Base-by-base conservation (phyloP, 2,888 invertebrate genomes). In the Aphodius sticticus region DNA sequence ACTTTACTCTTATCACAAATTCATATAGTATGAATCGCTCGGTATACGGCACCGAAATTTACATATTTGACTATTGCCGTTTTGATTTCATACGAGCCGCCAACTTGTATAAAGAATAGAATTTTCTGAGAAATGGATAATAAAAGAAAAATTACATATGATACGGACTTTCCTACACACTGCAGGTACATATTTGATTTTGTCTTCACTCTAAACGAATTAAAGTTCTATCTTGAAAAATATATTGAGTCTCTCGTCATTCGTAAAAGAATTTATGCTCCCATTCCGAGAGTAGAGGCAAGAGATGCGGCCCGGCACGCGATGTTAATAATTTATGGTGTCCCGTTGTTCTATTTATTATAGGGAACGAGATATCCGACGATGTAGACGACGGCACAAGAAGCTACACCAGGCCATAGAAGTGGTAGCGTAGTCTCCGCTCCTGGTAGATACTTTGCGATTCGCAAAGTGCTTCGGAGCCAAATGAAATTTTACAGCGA, bases 281-380 rank as follows among this genome's bases (percentile, higher is more conserved):
- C 53, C 53, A 53, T 53, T 53, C 12, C 53, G 53, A 53, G 53
- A 53, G 12, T 7, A 53, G 53, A 9, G 53, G 53, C 53, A 12
- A 53, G 6, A 53, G 53, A 53, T 53, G 9, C 53, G 53, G 12
- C 53, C 53, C 7, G 53, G 53, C 53, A 53, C 53, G 53, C 53
- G 53, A 53, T 53, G 53, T 53, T 53, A 53, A 53, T 53, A 53
- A 53, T 53, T 53, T 53, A 53, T 53, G 12, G 53, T 53, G 53
- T 53, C 53, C 53, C 53, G 53, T 53, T 53, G 53, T 53, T 53
- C 53, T 53, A 53, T 53, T 53, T 53, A 53, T 53, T 53, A 53
- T 53, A 53, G 53, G 9, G 53, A 53, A 53, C 9, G 53, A 53
- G 53, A 53, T 53, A 53, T 53, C 9, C 53, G 53, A 53, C 53